phyloP scores from a whole-genome alignment of 2,113 vertebrate genomes.

The Scalopus aquaticus region DNA sequence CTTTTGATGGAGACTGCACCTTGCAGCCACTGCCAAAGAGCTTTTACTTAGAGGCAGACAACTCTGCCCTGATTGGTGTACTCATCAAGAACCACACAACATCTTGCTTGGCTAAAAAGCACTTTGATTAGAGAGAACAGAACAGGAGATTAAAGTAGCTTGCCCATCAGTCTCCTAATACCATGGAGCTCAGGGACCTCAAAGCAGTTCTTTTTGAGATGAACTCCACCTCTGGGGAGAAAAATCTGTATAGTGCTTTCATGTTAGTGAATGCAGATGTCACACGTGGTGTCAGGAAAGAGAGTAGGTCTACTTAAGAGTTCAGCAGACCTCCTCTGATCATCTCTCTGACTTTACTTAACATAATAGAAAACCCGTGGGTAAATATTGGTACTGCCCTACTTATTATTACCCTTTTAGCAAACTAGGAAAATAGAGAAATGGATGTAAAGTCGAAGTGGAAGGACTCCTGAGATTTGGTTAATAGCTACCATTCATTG shows the following conservation, averaged over 20 bases:
- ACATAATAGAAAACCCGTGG: neutral
- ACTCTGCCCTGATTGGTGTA: neutral
- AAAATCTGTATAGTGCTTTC: neutral
- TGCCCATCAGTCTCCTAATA: neutral
- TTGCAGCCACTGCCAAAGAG: constrained; percentile 57
- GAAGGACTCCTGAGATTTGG: neutral
- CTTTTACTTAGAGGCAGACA: constrained; percentile 18
- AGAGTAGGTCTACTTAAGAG: neutral
- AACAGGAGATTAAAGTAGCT: neutral
- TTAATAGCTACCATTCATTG: neutral
- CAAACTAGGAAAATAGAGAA: neutral
- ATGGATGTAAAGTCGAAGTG: neutral
- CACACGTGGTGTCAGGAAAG: neutral
- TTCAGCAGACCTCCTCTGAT: neutral
- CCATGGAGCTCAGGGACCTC: neutral
- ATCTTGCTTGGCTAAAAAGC: constrained; percentile 49
- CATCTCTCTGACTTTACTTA: neutral
- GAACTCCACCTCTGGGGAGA: neutral
- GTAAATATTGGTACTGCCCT: neutral
- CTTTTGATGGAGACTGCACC: constrained; percentile 44
- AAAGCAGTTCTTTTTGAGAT: neutral
- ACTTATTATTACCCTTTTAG: neutral
- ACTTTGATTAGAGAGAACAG: neutral
- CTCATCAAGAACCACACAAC: constrained; percentile 28
- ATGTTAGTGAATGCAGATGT: neutral